These are phyloP conservation scores for Pocillopora damicornis DNA, from an alignment of 64 coral and sea anemone genomes.

Conservation along the genomic window DNA sequence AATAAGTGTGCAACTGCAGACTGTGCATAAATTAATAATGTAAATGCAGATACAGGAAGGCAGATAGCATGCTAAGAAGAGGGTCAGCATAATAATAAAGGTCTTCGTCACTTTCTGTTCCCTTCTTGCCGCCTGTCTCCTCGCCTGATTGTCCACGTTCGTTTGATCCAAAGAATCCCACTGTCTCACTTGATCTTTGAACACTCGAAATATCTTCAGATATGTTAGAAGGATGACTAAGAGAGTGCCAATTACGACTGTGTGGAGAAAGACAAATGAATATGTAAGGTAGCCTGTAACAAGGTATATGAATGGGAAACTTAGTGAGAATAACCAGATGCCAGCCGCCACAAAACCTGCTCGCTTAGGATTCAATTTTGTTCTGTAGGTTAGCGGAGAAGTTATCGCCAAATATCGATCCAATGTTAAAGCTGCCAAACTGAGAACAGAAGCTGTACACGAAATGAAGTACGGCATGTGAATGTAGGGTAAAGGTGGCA, in stretches of 20 bases:
- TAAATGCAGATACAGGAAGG: slow-evolving; percentile 70
- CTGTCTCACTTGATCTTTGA: slow-evolving; percentile 45
- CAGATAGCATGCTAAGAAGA: slow-evolving; percentile 76
- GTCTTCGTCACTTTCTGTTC: slow-evolving; percentile 88
- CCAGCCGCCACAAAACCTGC: slow-evolving; percentile 43
- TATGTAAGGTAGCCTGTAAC: slow-evolving; percentile 59
- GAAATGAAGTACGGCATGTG: slow-evolving; percentile 80
- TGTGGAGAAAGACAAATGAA: slow-evolving; percentile 74
- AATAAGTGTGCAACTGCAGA: slow-evolving; percentile 60
- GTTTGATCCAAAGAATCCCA: slow-evolving; percentile 44
- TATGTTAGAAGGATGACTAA: slow-evolving; percentile 75
- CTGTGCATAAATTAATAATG: slow-evolving; percentile 62
- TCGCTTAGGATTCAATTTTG: slow-evolving; percentile 55
- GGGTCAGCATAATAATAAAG: slow-evolving; percentile 54
- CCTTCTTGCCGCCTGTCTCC: slow-evolving; percentile 58
- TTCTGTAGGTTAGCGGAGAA: slow-evolving; percentile 57
- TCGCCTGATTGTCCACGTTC: slow-evolving; percentile 35
- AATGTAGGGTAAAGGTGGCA: neutral
- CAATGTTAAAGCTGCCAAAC: slow-evolving; percentile 76
- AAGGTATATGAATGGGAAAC: slow-evolving; percentile 68
- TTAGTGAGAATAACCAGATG: slow-evolving; percentile 71
- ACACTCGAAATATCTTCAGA: slow-evolving; percentile 66
- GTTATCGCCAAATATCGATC: slow-evolving; percentile 81
- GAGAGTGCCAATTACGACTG: slow-evolving; percentile 59
- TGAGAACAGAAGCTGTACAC: slow-evolving; percentile 81